Evolutionary conservation across 2,113 vertebrate genomes (phyloP).

Genomic region (Eurypyga helias): DNA sequence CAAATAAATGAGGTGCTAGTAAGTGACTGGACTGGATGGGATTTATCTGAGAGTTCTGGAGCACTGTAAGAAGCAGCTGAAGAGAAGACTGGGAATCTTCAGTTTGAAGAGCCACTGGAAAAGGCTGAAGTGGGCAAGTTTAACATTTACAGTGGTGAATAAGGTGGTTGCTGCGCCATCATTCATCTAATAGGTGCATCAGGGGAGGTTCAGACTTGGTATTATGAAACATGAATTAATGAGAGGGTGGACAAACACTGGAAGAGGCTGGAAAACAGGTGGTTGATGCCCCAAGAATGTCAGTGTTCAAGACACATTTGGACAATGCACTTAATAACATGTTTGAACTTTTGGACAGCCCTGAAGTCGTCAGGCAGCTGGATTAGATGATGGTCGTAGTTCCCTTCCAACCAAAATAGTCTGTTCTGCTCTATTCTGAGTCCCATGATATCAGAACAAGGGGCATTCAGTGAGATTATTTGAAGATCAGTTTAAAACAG

Average conservation of each 20-base stretch:
- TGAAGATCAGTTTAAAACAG: not conserved
- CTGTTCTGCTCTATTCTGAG: not conserved
- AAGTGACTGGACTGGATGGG: not conserved
- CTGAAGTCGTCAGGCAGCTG: not conserved
- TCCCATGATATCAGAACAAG: not conserved
- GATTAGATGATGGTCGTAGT: not conserved
- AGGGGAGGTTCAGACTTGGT: not conserved
- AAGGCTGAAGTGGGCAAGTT: not conserved
- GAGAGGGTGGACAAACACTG: not conserved
- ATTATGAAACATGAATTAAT: not conserved
- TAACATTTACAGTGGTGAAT: not conserved
- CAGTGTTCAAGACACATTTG: not conserved
- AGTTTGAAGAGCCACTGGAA: not conserved
- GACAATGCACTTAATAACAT: not conserved
- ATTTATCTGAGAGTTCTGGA: not conserved
- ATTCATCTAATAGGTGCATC: not conserved
- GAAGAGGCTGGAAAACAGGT: not conserved
- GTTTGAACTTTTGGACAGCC: not conserved
- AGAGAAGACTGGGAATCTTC: not conserved
- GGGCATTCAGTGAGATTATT: not conserved
- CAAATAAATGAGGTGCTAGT: not conserved
- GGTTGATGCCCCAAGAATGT: not conserved
- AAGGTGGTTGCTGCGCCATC: not conserved
- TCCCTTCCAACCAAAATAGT: not conserved
- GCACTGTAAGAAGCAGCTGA: not conserved